phyloP scores from a whole-genome alignment of 2,888 invertebrate species.

The Polyommatus iphigenia region DNA sequence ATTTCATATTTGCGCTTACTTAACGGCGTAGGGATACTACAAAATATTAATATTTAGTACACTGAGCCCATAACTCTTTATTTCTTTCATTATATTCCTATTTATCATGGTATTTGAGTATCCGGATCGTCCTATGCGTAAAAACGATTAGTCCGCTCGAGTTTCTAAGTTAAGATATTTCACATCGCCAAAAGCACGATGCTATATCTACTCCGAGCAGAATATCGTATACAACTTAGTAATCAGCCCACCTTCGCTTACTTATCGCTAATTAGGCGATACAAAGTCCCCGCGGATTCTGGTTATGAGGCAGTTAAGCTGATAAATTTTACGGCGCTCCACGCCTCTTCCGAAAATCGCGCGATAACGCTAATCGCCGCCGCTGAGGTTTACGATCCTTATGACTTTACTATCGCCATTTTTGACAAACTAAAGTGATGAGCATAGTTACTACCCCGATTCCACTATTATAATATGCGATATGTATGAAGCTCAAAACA shows the following conservation, averaged over 20 bases:
- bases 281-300: conserved; percentile 27
- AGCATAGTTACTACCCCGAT: background rate
- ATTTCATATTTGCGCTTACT: no score
- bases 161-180: background rate
- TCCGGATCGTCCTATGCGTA: no score
- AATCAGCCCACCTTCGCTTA: conserved; percentile 23
- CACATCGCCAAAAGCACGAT: background rate
- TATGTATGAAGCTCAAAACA: no score
- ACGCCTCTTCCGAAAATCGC: conserved; percentile 35
- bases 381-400: conserved; percentile 17
- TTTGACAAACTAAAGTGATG: conserved; percentile 8
- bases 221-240: conserved; percentile 10
- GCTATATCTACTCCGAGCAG: background rate
- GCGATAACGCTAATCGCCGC: conserved; percentile 36
- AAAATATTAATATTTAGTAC: no score
- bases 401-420: conserved; percentile 28
- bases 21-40: no score
- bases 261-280: conserved; percentile 32
- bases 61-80: background rate
- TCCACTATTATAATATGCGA: no score
- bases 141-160: no score
- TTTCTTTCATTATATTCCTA: background rate
- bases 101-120: no score
- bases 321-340: conserved; percentile 31
- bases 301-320: conserved; percentile 31